Conservation (phyloP, 2,888 invertebrate species). For the Brachypterus glaber region DNA sequence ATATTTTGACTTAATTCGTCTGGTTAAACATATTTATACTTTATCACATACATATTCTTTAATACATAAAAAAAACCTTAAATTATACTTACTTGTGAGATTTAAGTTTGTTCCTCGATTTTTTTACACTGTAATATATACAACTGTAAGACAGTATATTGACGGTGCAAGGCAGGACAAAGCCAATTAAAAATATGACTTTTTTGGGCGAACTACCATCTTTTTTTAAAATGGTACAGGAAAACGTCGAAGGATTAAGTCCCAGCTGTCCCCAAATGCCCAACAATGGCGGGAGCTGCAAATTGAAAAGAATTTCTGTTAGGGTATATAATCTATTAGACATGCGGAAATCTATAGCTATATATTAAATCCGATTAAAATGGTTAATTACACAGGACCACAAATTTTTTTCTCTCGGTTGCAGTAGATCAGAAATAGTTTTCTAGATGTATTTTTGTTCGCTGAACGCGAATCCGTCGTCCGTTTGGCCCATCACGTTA, state of each 20-base stretch:
- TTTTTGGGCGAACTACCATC: conserved; percentile 75
- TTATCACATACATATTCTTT: no score
- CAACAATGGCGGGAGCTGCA: conserved; percentile 65
- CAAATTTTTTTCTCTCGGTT: no score
- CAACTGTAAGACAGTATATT: conserved; percentile 79
- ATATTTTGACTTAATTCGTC: no score
- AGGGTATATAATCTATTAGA: no score
- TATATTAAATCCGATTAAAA: conserved; percentile 12
- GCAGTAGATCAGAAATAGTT: no score
- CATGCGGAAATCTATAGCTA: conserved; percentile 9
- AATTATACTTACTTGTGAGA: conserved; percentile 56
- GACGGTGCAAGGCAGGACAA: conserved; percentile 73
- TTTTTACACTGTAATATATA: conserved; percentile 71
- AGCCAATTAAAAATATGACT: conserved; percentile 71
- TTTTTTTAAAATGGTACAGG: conserved; percentile 77
- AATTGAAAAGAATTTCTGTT: conserved; percentile 23
- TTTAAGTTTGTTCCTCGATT: conserved; percentile 62
- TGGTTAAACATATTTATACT: no score
- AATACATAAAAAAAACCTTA: no score
- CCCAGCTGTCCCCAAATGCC: conserved; percentile 82
- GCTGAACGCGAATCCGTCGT: no score
- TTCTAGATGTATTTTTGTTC: no score
- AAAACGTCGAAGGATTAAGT: conserved; percentile 69
- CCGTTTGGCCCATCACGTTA: no score
- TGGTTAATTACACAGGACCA: no score